Base-by-base conservation (phyloP, 2,888 invertebrate genomes). In the Plebejus anna region DNA sequence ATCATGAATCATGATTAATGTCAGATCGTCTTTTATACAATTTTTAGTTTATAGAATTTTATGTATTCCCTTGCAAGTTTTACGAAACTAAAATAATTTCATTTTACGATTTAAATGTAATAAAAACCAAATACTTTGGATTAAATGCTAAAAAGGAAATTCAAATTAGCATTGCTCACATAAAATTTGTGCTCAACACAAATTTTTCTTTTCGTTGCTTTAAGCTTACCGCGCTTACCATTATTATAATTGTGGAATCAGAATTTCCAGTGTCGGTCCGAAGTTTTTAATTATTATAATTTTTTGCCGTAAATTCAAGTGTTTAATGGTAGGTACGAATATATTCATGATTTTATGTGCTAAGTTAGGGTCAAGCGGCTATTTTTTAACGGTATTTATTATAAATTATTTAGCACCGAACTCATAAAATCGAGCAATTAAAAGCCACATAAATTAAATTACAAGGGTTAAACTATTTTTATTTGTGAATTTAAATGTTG, bases 311-410 rank as follows among this genome's bases (percentile, higher is more conserved):
- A 71, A 71, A 71, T 71, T 71, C 22, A 22, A 22, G 36, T 71
- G 3, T 71, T 71, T 71, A 70, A 70, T 70, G 11, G 38, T 38
- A 38, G 5, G 71, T 42, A 70, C 38, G 42, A 42, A 71, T 42
- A 22, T 42, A n/a, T 36, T 38, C 38, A 38, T 36, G 16, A 7
- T 16, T 71, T 71, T 71, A 42, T 42, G 42, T 71, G 71, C 22
- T 71, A 71, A n/a, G 38, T 22, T n/a, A 42, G n/a, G 71, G 71
- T 71, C 71, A 71, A n/a, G 71, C n/a, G n/a, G 22, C 38, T 71
- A 71, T 2, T 2, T 71, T 71, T 22, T n/a, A 22, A 42, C 42
- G 38, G 71, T 71, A 71, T 22, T 22, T 22, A 22, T 22, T 22
- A 22, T 22, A 22, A 22, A 22, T 42, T n/a, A 42, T 71, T 71